These are phyloP conservation scores for Eupithecia exiguata DNA, from an alignment of 2,888 invertebrate species.

Conservation along the genomic window DNA sequence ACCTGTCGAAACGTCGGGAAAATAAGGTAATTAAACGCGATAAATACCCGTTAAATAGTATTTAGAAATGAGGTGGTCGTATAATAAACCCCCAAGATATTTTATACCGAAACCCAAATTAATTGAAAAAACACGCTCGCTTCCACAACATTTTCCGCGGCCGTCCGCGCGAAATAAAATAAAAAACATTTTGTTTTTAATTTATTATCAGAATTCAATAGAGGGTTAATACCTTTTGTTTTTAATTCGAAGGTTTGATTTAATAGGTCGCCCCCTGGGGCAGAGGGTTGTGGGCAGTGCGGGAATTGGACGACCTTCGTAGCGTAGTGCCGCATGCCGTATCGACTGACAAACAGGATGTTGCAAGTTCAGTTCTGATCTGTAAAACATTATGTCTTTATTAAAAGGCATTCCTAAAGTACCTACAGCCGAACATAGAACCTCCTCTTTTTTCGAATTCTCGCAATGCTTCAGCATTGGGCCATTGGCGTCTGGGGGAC, in stretches of 20 bases:
- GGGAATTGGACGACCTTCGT: neutral
- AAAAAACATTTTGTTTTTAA: constrained; percentile 41
- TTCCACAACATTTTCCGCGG: neutral
- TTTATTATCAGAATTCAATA: constrained; percentile 45
- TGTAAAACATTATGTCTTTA: too few species aligned
- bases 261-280: constrained; percentile 24
- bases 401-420: too few species aligned
- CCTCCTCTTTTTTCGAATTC: too few species aligned
- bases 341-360: too few species aligned
- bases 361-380: too few species aligned
- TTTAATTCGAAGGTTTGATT: constrained; percentile 46
- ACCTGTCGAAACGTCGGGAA: too few species aligned
- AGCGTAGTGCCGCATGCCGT: neutral
- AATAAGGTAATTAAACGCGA: too few species aligned
- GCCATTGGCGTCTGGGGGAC: too few species aligned
- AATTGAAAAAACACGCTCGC: neutral
- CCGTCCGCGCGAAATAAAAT: constrained; percentile 31
- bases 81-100: neutral
- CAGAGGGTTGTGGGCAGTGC: neutral
- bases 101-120: neutral
- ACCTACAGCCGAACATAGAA: too few species aligned
- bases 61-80: neutral
- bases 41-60: too few species aligned
- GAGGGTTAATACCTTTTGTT: constrained; percentile 45
- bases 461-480: too few species aligned